These are phyloP conservation scores for Phacellophora camtschatica DNA, from an alignment of 30 jellyfish, hydroid and myxozoan genomes.

Conservation along the genomic window DNA sequence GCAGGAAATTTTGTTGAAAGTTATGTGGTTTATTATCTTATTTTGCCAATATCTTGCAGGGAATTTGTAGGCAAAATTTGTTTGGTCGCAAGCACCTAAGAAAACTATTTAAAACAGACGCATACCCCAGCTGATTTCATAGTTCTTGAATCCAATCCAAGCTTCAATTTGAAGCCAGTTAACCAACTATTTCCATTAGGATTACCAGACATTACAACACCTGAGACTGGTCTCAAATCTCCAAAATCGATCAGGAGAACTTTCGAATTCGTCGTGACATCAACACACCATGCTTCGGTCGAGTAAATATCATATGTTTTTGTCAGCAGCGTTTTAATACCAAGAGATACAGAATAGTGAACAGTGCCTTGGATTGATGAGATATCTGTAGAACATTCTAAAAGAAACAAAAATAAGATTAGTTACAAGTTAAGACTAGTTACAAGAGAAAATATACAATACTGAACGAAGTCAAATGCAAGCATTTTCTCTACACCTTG, in stretches of 20 bases:
- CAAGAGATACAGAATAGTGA: background rate
- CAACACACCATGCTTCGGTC: constrained; percentile 25
- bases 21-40: too few species aligned
- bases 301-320: background rate
- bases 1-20: too few species aligned
- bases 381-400: constrained; percentile 1
- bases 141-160: background rate
- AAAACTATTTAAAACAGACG: background rate
- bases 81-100: too few species aligned
- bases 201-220: constrained; percentile 15
- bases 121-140: constrained; percentile 16
- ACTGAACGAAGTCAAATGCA: too few species aligned
- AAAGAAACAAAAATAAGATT: background rate
- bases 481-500: too few species aligned
- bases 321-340: background rate
- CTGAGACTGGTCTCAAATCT: constrained; percentile 14
- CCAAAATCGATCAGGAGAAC: background rate
- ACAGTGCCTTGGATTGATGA: background rate
- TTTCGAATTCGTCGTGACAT: background rate
- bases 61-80: too few species aligned
- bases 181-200: constrained; percentile 36
- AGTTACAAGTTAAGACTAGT: too few species aligned
- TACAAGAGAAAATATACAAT: too few species aligned
- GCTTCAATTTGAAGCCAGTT: constrained; percentile 12
- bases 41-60: too few species aligned